These are phyloP conservation scores for Crenuchus spilurus DNA, from an alignment of 2,797 vertebrate species.

Conservation along the genomic window DNA sequence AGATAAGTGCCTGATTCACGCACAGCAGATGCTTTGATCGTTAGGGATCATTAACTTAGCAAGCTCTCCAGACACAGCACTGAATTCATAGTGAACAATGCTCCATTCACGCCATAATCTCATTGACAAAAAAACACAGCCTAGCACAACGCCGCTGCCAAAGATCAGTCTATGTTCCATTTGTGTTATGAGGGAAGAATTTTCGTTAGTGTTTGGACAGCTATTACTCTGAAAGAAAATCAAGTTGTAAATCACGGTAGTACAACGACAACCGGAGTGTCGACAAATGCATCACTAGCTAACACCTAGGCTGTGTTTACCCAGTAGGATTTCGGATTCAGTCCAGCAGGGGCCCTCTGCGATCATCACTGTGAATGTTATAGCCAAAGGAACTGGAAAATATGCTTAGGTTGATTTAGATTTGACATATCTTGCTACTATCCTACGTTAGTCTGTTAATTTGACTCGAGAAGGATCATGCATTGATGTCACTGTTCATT, in stretches of 20 bases:
- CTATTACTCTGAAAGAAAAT: neutral
- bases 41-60: slow-evolving; percentile 62
- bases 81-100: slow-evolving; percentile 54
- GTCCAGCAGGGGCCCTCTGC: neutral
- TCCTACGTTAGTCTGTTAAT: too few relatives aligned
- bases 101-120: slow-evolving; percentile 66
- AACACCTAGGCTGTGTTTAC: neutral
- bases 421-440: too few relatives aligned
- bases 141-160: slow-evolving; percentile 50
- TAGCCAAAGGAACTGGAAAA: too few relatives aligned
- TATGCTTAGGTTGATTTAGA: too few relatives aligned
- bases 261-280: neutral
- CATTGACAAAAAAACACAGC: slow-evolving; percentile 61
- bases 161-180: slow-evolving; percentile 15
- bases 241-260: neutral
- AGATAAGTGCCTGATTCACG: slow-evolving; percentile 55
- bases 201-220: slow-evolving; percentile 52
- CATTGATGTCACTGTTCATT: neutral
- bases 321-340: too few relatives aligned
- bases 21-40: slow-evolving; percentile 66
- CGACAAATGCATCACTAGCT: neutral
- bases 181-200: slow-evolving; percentile 41
- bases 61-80: slow-evolving; percentile 60
- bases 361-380: too few relatives aligned
- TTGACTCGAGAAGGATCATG: too few relatives aligned